phyloP scores from a whole-genome alignment of 2,113 vertebrate species.

The Hylia prasina region DNA sequence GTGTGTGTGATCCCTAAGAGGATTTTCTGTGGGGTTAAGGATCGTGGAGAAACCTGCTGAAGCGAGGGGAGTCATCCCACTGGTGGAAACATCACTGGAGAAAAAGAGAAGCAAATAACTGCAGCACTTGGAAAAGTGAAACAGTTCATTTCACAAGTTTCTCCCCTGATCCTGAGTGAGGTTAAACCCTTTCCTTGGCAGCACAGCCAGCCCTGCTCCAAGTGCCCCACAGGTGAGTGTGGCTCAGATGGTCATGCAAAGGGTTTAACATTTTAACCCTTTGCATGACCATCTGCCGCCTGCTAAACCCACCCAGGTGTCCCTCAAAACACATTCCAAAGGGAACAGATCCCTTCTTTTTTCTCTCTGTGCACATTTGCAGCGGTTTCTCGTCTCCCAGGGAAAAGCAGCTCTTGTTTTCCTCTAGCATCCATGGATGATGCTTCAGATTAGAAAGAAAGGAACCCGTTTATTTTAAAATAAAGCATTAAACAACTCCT shows the following conservation, averaged over 20 bases:
- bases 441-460: neutral
- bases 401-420: neutral
- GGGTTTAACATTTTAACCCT: neutral
- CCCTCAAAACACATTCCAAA: neutral
- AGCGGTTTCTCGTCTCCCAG: neutral
- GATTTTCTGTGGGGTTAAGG: neutral
- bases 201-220: neutral
- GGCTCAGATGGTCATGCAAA: neutral
- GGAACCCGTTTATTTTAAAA: neutral
- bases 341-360: neutral
- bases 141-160: neutral
- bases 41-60: neutral
- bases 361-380: neutral
- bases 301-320: neutral
- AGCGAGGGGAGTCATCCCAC: neutral
- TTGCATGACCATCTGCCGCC: accelerated
- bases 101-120: neutral
- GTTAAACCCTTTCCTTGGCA: neutral
- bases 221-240: neutral
- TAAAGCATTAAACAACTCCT: neutral
- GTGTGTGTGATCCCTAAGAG: accelerated
- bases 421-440: neutral
- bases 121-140: neutral
- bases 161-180: neutral
- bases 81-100: neutral